Evolutionary conservation across 2,797 vertebrate genomes (phyloP), one percentile per base, ranked within the genome.

Genomic region (Propithecus perrieri): DNA sequence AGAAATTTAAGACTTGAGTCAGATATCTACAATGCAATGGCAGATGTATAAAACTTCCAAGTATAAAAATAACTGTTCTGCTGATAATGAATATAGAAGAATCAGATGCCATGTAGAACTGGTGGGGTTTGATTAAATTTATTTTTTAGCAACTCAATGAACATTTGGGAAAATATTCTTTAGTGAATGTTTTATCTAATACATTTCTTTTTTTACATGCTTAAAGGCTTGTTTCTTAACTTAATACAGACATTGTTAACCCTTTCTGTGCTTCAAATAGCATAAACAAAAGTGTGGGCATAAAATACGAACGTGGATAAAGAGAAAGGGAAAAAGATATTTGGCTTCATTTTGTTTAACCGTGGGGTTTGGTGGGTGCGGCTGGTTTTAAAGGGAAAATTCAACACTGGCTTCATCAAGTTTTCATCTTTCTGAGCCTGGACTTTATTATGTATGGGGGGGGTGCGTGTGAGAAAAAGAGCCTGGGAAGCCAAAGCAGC

Each of bases 101-200:
- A 81, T 41, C 65, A 50, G 69, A 14, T 9, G n/a, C 20, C 85
- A 20, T 30, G 13, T 30, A 91, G 28, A 84, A 74, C 26, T 65
- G 59, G 28, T 7, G 5, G 9, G 11, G 24, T 61, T 93, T 94
- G 38, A n/a, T 57, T 87, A 72, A 20, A 74, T 91, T 92, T 81
- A 79, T 38, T 72, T 93, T 75, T 90, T 67, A 88, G 41, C 13
- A 94, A 76, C 33, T 85, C 89, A 95, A 1, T 80, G 90, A 89
- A 81, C 88, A 80, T 87, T 95, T 81, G 79, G 71, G 85, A 89
- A 85, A 81, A n/a, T 6, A 69, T 83, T 80, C n/a, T 67, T 71
- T 59, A 72, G 48, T 33, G 17, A 88, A 20, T 55, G 26, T 72
- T 92, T 93, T 67, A 10, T 59, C 71, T 61, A 80, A 72, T 79